These are phyloP conservation scores for Caenorhabditis inopinata DNA, from an alignment of 1,140 invertebrate genomes.

Conservation along the genomic window DNA sequence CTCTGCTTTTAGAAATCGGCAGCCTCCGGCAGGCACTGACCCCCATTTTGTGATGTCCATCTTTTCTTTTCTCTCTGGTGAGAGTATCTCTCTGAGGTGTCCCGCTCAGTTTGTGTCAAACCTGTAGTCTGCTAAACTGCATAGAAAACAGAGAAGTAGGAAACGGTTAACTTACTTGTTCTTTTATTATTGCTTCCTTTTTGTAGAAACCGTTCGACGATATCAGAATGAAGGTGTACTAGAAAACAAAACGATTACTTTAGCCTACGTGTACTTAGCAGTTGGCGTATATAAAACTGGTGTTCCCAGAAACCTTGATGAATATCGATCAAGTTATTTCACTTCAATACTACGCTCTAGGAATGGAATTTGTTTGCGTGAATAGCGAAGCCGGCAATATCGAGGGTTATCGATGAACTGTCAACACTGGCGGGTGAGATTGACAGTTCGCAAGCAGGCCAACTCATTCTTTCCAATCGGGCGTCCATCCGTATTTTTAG, in stretches of 20 bases:
- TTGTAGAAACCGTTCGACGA: neutral
- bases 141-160: neutral
- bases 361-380: conserved; percentile 3
- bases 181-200: neutral
- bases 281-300: neutral
- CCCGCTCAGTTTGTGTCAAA: conserved; percentile 1
- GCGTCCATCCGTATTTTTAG: conserved; percentile 10
- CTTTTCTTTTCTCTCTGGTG: neutral
- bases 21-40: conserved; percentile 28
- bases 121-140: neutral
- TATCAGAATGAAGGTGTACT: neutral
- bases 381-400: neutral
- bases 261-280: neutral
- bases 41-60: conserved; percentile 24
- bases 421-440: conserved; percentile 30
- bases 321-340: no score
- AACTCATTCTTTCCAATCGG: conserved; percentile 25
- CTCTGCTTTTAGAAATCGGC: conserved; percentile 6
- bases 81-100: neutral
- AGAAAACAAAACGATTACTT: no score
- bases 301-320: no score
- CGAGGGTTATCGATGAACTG: conserved; percentile 17
- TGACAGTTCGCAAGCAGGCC: conserved; percentile 32
- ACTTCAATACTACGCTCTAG: neutral
- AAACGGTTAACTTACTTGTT: neutral